These are phyloP conservation scores for Crocodylus rhombifer DNA, from an alignment of 2,797 vertebrate species.

Conservation along the genomic window DNA sequence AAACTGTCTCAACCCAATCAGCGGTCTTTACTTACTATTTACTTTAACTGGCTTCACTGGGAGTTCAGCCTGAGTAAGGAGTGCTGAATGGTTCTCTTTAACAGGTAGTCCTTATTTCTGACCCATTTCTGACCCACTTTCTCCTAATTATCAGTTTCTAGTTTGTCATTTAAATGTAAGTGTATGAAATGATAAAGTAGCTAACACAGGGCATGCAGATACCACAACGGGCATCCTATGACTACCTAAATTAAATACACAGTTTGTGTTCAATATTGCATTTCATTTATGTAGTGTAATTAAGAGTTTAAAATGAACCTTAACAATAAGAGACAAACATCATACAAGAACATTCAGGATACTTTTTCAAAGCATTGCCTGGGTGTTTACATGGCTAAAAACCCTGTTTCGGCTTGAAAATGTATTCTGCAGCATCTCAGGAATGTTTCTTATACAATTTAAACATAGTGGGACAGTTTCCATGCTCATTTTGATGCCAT, in stretches of 20 bases:
- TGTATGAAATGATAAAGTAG: slow-evolving; percentile 56
- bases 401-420: not conserved
- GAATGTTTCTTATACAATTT: slow-evolving; percentile 30
- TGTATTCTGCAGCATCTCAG: slow-evolving; percentile 12
- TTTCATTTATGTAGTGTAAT: not conserved
- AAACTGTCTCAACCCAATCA: not conserved
- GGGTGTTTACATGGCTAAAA: slow-evolving; percentile 9
- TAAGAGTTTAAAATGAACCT: slow-evolving; percentile 36
- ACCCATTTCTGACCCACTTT: slow-evolving; percentile 18
- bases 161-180: slow-evolving; percentile 52
- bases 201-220: not conserved
- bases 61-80: not conserved
- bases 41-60: not conserved
- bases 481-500: not conserved
- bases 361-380: not conserved
- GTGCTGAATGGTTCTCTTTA: slow-evolving; percentile 20
- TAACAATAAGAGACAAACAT: slow-evolving; percentile 28
- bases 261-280: not conserved
- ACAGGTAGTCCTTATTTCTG: slow-evolving; percentile 45
- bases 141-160: slow-evolving; percentile 32
- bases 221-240: not conserved
- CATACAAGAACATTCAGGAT: not conserved
- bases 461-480: not conserved
- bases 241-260: accelerated
- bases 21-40: not conserved